Evolutionary conservation across 1,140 invertebrate genomes (phyloP), one percentile per base, ranked within the genome.

Genomic region (Dinothrombium tinctorium): DNA sequence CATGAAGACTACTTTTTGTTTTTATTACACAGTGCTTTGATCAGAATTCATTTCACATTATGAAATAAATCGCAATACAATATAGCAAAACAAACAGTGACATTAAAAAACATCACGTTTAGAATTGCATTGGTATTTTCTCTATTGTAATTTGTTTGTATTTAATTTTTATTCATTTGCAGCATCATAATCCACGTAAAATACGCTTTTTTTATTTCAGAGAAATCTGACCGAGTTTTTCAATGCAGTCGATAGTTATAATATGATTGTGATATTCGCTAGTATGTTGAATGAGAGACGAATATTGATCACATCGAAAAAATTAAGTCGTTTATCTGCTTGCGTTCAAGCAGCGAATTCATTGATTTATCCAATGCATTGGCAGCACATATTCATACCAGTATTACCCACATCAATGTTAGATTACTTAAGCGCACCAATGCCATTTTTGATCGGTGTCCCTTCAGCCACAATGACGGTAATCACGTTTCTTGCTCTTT

Each of bases 371-470:
- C 89, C 89, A 4, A 90, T 95, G 83, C 74, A 76, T 48, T 95
- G 89, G 87, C 87, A 95, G 58, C 84, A 94, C 53, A 83, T 95
- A 53, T 94, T 82, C 55, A 94, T 95, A 57, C 86, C 89, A 22
- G 74, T 90, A 46, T 57, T 95, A 46, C 86, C 87, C 14, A 65
- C 72, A 50, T 69, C 74, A 49, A 66, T 94, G 26, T 72, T 80
- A 42, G 86, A 92, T 60, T 90, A 90, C 62, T 63, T 92, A 45
- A 58, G 57, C 52, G 83, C 84, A 7, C 84, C 83, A 1, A 90
- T 90, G 82, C 86, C 86, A 42, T 94, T 80, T 65, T 62, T 92
- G 8, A 89, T 94, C 54, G 87, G 89, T 37, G 79, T 92, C 28
- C 83, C 83, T 46, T 63, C 72, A 37, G 61, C 67, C 43, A 74